A percentile compares a stretch with the other conserved stretches of the same genome.
These are phyloP conservation scores for Ophioderma brevispina DNA, from an alignment of 35 echinoderm and acorn worm species.

Conservation along the genomic window DNA sequence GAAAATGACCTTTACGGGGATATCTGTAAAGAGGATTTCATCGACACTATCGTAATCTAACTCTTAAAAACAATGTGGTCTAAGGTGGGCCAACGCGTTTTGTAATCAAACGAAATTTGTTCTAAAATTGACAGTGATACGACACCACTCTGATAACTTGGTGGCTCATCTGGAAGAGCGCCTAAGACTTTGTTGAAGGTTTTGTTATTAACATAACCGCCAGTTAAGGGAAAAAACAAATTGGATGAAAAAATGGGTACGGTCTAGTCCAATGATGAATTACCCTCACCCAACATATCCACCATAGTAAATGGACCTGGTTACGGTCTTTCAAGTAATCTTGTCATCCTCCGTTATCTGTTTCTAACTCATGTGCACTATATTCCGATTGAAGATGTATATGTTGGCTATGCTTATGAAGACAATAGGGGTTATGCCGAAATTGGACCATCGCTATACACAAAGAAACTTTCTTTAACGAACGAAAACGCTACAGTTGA, in stretches of 20 bases:
- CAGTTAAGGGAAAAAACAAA: neutral
- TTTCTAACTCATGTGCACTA: neutral
- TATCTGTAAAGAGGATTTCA: slow-evolving; percentile 48
- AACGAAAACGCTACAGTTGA: neutral
- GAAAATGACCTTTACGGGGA: slow-evolving; percentile 33
- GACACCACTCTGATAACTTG: slow-evolving; percentile 51
- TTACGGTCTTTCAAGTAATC: slow-evolving; percentile 80
- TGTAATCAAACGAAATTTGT: slow-evolving; percentile 24
- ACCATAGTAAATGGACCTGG: slow-evolving; percentile 71
- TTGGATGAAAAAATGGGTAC: slow-evolving; percentile 60
- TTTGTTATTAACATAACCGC: neutral
- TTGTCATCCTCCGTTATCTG: neutral
- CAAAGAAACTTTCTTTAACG: neutral
- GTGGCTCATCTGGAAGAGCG: neutral
- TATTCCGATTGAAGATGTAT: slow-evolving; percentile 49
- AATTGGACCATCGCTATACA: neutral
- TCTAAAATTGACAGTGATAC: slow-evolving; percentile 66
- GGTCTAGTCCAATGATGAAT: slow-evolving; percentile 42
- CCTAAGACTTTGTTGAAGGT: neutral
- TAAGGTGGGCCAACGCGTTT: slow-evolving; percentile 36
- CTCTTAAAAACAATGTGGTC: too few relatives aligned
- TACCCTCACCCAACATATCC: slow-evolving; percentile 69
- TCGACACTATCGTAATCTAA: slow-evolving; percentile 59
- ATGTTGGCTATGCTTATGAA: slow-evolving; percentile 37
- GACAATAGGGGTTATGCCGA: slow-evolving; percentile 8